Base-by-base conservation (phyloP, 2,888 invertebrate species). In the Diarsia mendica region DNA sequence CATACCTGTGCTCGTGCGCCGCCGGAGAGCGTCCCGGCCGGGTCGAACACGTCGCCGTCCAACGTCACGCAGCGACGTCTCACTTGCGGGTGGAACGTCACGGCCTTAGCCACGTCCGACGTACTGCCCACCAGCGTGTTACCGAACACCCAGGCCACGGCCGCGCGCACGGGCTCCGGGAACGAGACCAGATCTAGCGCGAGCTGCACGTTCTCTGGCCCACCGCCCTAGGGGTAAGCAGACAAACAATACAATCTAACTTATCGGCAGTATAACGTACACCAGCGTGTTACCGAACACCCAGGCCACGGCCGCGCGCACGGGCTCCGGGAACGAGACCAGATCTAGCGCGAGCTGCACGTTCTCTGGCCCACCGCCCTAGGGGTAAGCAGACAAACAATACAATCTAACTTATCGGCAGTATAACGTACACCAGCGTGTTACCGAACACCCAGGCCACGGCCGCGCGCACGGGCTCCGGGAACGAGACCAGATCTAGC, bases 21-120 rank as follows among this genome's bases (percentile, higher is more conserved):
- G 89, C 99, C 99, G 73, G 98, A 98, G 53, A 99, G 96, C 13
- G 98, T 98, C 87, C 99, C 99, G 69, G 98, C 97, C 0, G 99
- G 99, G 95, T 99, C 99, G 85, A 98, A 98, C 53, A 98, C 97
- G 93, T 99, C 99, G 0, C 99, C 99, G 85, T 98, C 99, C 8
- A 99, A 93, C 1, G 99, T 99, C 39, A 99, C 98, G 90, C 97
- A 97, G 81, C 97, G 97, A 55, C 97, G 97, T 86, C 96, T 95
- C 77, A 98, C 97, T 67, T 95, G 93, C 18, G 97, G 97, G 93
- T 99, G 97, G 94, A 98, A 99, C 8, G 98, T 98, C 6, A 99
- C 97, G 93, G 97, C 97, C 92, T 97, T 98, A 48, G 99, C 99
- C 46, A 97, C 96, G 60, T 98, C 97, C 95, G 92, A 98, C 98